Percentiles rank a stretch among this genome's conserved stretches.
Evolutionary conservation across 2,113 vertebrate species (phyloP).

Genomic region (Sinosuthora webbiana): DNA sequence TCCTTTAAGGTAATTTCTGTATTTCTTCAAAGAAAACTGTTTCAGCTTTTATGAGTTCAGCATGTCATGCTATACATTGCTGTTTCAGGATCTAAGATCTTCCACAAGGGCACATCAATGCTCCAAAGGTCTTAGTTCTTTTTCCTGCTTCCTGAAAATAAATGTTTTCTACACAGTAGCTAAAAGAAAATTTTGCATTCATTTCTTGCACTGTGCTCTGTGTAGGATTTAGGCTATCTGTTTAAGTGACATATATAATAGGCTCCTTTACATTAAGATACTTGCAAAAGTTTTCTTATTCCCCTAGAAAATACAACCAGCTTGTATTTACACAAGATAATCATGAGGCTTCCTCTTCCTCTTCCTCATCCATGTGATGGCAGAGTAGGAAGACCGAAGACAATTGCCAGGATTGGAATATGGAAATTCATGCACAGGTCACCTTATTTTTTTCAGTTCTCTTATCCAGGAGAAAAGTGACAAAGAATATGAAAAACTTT

Average conservation of each 20-base stretch:
- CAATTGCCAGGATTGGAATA: background rate
- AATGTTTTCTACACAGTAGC: background rate
- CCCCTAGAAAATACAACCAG: background rate
- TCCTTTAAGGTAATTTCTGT: background rate
- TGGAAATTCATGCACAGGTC: accelerated
- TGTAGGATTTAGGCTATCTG: background rate
- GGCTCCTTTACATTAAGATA: background rate
- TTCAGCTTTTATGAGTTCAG: background rate
- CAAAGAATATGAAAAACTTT: background rate
- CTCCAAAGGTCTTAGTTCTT: background rate
- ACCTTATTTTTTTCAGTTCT: background rate
- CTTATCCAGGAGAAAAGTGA: background rate
- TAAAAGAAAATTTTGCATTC: background rate
- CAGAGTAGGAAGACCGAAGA: background rate
- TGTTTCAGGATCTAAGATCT: background rate
- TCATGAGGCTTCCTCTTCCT: background rate
- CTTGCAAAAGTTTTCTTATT: background rate
- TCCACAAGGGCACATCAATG: background rate
- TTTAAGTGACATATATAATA: background rate
- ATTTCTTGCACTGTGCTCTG: background rate
- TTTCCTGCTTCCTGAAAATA: background rate
- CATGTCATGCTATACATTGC: background rate
- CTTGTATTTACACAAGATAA: background rate
- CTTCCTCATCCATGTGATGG: background rate
- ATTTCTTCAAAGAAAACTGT: background rate